A percentile compares a stretch with the other conserved stretches of the same genome.
Conservation (phyloP, 2,113 vertebrate species). For the Carassius auratus region DNA sequence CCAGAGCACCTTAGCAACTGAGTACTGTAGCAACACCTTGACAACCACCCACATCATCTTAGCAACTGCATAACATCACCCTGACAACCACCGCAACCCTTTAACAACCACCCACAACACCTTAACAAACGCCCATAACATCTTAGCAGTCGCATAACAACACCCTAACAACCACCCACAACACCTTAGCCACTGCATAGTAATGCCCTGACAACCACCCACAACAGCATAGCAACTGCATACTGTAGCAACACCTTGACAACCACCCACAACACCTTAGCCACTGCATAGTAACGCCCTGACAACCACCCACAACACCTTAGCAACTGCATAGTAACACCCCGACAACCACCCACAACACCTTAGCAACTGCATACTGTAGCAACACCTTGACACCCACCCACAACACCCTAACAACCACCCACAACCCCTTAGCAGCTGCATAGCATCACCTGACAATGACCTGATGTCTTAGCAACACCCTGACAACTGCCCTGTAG, state of each 20-base stretch:
- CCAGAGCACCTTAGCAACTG: neutral
- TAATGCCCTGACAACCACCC: neutral
- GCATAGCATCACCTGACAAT: neutral
- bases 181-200: neutral
- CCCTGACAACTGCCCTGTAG: neutral
- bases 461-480: neutral
- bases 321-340: neutral
- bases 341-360: no score
- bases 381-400: neutral
- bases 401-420: no score
- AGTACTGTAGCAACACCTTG: neutral
- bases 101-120: constrained; percentile 37
- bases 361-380: no score
- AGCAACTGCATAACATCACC: neutral
- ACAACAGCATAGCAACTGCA: neutral
- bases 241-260: neutral
- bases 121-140: neutral
- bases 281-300: neutral
- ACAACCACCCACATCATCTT: neutral
- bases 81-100: neutral
- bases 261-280: no score
- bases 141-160: neutral
- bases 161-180: no score
- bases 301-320: neutral
- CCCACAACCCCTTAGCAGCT: neutral